A percentile compares a stretch with the other conserved stretches of the same genome.
Evolutionary conservation across 2,797 vertebrate species (phyloP).

Genomic region (Pseudomugil tenellus): DNA sequence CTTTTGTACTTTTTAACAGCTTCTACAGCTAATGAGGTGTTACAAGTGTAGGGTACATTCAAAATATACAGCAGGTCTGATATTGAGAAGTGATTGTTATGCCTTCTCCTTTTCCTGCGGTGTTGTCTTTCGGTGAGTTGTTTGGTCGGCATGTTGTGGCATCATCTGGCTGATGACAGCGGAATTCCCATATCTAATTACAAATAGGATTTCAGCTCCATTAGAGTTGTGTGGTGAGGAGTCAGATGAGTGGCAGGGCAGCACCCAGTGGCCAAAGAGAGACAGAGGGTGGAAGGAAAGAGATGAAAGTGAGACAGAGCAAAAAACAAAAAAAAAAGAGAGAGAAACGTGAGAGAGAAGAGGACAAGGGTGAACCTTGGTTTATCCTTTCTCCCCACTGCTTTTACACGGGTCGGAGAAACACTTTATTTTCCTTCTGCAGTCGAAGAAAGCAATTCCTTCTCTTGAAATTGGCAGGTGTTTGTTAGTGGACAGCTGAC

Average conservation of each 20-base stretch:
- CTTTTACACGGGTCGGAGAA: slow-evolving; percentile 84
- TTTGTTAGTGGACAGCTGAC: slow-evolving; percentile 91
- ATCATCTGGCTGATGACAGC: slow-evolving; percentile 99
- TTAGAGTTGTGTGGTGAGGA: slow-evolving; percentile 96
- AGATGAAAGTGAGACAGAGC: slow-evolving; percentile 72
- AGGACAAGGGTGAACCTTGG: slow-evolving; percentile 29
- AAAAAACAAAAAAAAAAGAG: background rate
- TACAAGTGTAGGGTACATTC: background rate
- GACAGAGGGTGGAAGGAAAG: slow-evolving; percentile 40
- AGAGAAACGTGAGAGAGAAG: slow-evolving; percentile 1
- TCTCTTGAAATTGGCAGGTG: slow-evolving; percentile 88
- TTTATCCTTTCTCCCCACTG: slow-evolving; percentile 57
- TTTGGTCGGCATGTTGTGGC: slow-evolving; percentile 82
- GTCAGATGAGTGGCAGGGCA: slow-evolving; percentile 91
- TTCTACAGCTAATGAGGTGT: slow-evolving; percentile 4
- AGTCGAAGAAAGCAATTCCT: slow-evolving; percentile 88
- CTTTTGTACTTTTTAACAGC: slow-evolving; percentile 22
- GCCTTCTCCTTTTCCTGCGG: slow-evolving; percentile 20
- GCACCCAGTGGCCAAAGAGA: slow-evolving; percentile 89
- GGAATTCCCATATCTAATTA: slow-evolving; percentile 99
- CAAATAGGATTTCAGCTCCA: slow-evolving; percentile 99
- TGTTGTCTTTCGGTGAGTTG: slow-evolving; percentile 32
- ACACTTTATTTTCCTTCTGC: slow-evolving; percentile 78
- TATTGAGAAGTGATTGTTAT: slow-evolving; percentile 26
- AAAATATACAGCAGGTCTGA: background rate